A percentile compares a stretch with the other conserved stretches of the same genome.
phyloP scores from a whole-genome alignment of 2,797 vertebrate species.

The Aselliscus stoliczkanus region DNA sequence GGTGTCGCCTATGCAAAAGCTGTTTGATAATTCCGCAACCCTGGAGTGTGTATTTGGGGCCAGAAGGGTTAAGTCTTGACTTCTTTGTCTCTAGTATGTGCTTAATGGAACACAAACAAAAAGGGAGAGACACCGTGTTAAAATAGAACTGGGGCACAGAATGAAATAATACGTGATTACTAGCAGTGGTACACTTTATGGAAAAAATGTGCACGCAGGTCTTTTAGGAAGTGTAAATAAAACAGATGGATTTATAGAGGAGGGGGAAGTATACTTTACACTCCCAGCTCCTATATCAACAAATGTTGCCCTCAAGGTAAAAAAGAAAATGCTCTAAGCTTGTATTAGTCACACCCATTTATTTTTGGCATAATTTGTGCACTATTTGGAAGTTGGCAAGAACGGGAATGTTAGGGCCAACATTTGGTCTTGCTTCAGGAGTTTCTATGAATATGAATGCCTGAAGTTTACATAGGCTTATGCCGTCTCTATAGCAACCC shows the following conservation, averaged over 20 bases:
- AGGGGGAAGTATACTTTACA: slow-evolving; percentile 64
- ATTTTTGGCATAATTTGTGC: slow-evolving; percentile 84
- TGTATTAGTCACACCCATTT: slow-evolving; percentile 85
- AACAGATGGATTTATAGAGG: slow-evolving; percentile 75
- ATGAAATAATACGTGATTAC: slow-evolving; percentile 78
- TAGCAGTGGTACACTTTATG: slow-evolving; percentile 78
- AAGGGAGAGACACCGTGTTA: slow-evolving; percentile 77
- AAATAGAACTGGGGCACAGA: slow-evolving; percentile 76
- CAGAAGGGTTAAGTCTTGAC: slow-evolving; percentile 76
- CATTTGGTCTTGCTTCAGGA: slow-evolving; percentile 85
- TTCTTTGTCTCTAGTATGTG: slow-evolving; percentile 71
- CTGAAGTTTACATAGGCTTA: slow-evolving; percentile 84
- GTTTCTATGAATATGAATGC: slow-evolving; percentile 85
- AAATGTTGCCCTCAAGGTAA: slow-evolving; percentile 81
- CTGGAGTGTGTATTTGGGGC: slow-evolving; percentile 33
- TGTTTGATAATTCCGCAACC: slow-evolving; percentile 46
- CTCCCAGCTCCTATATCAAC: slow-evolving; percentile 78
- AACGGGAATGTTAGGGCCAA: slow-evolving; percentile 78
- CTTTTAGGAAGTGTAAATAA: slow-evolving; percentile 82
- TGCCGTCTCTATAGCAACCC: slow-evolving; percentile 79
- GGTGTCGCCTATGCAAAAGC: slow-evolving; percentile 44
- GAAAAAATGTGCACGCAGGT: slow-evolving; percentile 76
- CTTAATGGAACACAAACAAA: slow-evolving; percentile 76
- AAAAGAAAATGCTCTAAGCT: slow-evolving; percentile 75
- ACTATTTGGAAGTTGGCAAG: slow-evolving; percentile 84